Conservation (phyloP, 2,888 invertebrate genomes). For the Caenorhabditis doughertyi region DNA sequence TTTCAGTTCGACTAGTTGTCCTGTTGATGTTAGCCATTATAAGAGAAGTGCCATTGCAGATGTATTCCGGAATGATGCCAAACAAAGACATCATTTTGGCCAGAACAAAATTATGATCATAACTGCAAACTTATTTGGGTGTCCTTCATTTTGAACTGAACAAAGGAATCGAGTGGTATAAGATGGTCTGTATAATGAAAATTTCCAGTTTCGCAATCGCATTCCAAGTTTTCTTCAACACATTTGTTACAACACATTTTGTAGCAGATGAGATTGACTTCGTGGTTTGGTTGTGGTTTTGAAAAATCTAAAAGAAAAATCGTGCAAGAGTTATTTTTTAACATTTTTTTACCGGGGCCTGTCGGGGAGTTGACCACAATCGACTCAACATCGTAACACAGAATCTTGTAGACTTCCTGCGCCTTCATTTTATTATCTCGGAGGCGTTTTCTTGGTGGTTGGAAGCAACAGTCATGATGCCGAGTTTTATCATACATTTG, state of each 20-base stretch:
- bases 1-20: neutral
- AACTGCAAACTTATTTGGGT: neutral
- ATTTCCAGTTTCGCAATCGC: neutral
- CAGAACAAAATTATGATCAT: constrained; percentile 10
- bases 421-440: neutral
- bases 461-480: neutral
- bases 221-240: neutral
- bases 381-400: constrained; percentile 5
- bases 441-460: neutral
- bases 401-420: neutral
- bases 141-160: neutral
- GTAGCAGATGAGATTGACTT: constrained; percentile 2
- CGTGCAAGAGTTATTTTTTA: too few species aligned
- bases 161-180: neutral
- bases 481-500: neutral
- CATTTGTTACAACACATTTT: constrained; percentile 1
- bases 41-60: neutral
- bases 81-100: neutral
- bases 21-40: neutral
- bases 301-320: neutral
- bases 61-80: neutral
- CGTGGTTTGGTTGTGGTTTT: neutral
- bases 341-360: neutral
- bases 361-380: neutral
- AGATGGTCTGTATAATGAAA: neutral